A percentile compares a stretch with the other conserved stretches of the same genome.
phyloP scores from a whole-genome alignment of 2,888 invertebrate species.

The Notodonta dromedarius region DNA sequence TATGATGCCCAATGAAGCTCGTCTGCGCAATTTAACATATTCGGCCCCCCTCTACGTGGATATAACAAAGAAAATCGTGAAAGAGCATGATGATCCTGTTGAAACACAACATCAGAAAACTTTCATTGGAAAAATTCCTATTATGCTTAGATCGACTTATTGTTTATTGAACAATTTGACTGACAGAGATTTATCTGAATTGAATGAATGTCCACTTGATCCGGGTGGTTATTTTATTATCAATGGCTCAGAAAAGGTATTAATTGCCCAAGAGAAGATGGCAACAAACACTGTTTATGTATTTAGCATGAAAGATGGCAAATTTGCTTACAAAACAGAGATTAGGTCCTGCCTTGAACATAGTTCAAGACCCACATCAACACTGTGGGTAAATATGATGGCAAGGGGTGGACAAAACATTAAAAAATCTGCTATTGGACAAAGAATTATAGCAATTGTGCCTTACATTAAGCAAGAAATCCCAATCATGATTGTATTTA shows the following conservation, averaged over 20 bases:
- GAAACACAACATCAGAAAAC: conserved; percentile 91
- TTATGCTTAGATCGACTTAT: conserved; percentile 99
- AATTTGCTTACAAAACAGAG: conserved; percentile 99
- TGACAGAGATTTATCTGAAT: conserved; percentile 99
- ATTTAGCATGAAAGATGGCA: conserved; percentile 99
- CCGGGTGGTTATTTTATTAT: conserved; percentile 99
- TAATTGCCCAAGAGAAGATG: conserved; percentile 99
- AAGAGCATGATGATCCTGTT: conserved; percentile 95
- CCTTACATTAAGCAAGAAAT: conserved; percentile 99
- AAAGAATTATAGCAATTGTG: conserved; percentile 98
- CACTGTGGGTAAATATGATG: conserved; percentile 99
- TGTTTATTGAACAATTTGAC: conserved; percentile 96
- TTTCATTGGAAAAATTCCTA: conserved; percentile 97
- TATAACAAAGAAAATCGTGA: conserved; percentile 97
- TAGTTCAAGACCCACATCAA: conserved; percentile 97
- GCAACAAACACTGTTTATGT: conserved; percentile 99
- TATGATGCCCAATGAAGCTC: conserved; percentile 99
- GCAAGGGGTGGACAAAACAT: conserved; percentile 99
- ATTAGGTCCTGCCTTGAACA: conserved; percentile 91
- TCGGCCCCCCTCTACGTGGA: conserved; percentile 99
- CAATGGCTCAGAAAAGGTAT: conserved; percentile 99
- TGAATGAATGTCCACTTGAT: conserved; percentile 99
- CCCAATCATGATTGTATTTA: conserved; percentile 99
- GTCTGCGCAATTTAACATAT: conserved; percentile 98
- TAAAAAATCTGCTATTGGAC: conserved; percentile 99